Base-by-base conservation (phyloP, 2,888 invertebrate genomes). In the Standfussiana lucernea region DNA sequence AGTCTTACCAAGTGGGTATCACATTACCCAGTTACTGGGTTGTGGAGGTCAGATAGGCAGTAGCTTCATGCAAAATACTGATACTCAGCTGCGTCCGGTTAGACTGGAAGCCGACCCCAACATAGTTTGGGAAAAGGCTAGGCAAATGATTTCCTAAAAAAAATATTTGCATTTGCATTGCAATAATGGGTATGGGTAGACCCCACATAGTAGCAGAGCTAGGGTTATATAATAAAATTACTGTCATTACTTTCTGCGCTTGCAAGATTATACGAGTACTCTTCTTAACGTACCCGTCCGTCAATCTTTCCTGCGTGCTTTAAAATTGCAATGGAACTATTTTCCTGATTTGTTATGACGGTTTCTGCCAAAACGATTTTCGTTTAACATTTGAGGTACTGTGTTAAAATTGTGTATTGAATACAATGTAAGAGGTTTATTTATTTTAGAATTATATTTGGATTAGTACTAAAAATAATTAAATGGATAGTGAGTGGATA, bases 301-400 rank as follows among this genome's bases (percentile, higher is more conserved):
- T 85, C 82, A 84, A 77, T 85, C 74, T 50, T 6, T 8, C 8
- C 37, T 32, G 72, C 77, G 81, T 81, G 75, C 69, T 76, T 61
- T 59, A 65, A 50, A 75, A 85, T 78, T 75, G 75, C 67, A 74
- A 68, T 73, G 56, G 6, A 42, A 80, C 64, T 76, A 80, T 80
- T 64, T 74, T 56, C 37, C 13, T 82, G 62, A 84, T 72, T 21
- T 72, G 56, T 65, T 61, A 42, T 73, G 75, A 70, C 82, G 37
- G 50, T 56, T 32, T 18, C 53, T 66, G 70, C 61, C 53, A 64
- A 66, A 61, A 53, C 3, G 32, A 15, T 40, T 69, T 66, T 50
- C 3, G 15, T 69, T 69, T 81, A 37, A 45, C 1, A 35, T 50
- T 45, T 24, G 24, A 8, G 24, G 11, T 53, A 35, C 24, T 47